Conservation (phyloP, 2,888 invertebrate species). For the Blera fallax region DNA sequence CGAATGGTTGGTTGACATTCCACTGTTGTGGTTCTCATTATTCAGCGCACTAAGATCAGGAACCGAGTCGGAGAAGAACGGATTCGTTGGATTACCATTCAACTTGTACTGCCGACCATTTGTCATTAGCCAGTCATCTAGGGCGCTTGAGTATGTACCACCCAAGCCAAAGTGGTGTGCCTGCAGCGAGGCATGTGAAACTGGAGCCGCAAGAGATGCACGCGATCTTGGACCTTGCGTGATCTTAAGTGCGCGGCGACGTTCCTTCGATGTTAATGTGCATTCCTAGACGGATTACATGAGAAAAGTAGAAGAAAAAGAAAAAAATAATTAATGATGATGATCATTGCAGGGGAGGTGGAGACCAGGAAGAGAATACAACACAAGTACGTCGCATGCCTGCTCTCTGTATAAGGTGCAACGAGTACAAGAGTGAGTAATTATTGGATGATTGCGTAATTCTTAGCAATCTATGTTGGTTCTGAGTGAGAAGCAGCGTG, state of each 20-base stretch:
- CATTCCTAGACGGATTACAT: slow-evolving; percentile 82
- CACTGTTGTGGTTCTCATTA: slow-evolving; percentile 80
- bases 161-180: slow-evolving; percentile 80
- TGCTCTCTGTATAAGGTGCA: slow-evolving; percentile 20
- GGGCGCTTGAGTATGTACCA: slow-evolving; percentile 82
- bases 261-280: slow-evolving; percentile 85
- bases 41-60: slow-evolving; percentile 80
- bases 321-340: slow-evolving; percentile 58
- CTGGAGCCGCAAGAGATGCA: slow-evolving; percentile 81
- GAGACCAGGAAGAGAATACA: slow-evolving; percentile 31
- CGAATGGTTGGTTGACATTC: slow-evolving; percentile 81
- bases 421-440: slow-evolving; percentile 35
- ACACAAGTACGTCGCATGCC: slow-evolving; percentile 15
- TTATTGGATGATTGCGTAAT: slow-evolving; percentile 34
- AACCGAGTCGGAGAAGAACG: slow-evolving; percentile 81
- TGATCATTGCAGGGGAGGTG: slow-evolving; percentile 7
- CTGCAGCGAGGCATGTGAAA: slow-evolving; percentile 80
- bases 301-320: slow-evolving; percentile 52
- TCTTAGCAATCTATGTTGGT: background rate
- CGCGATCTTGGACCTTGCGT: slow-evolving; percentile 81
- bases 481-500: background rate
- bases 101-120: slow-evolving; percentile 77
- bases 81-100: slow-evolving; percentile 79
- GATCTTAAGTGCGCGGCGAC: slow-evolving; percentile 84
- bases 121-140: slow-evolving; percentile 84